Conservation (phyloP, 2,797 vertebrate genomes). For the Synaphobranchus kaupii region DNA sequence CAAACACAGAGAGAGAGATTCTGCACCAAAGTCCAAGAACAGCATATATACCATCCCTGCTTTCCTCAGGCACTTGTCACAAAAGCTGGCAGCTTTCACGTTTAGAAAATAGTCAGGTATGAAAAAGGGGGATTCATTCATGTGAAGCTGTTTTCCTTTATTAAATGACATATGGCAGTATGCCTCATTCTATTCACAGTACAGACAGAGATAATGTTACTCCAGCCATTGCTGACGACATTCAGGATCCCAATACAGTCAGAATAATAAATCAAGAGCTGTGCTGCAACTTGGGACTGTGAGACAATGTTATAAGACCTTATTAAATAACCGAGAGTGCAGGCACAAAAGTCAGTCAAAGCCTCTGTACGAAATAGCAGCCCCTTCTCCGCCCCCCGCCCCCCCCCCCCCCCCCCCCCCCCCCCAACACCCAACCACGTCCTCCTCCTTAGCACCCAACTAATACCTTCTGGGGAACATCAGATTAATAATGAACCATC, state of each 20-base stretch:
- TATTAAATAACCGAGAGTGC: conserved; percentile 25
- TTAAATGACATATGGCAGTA: background rate
- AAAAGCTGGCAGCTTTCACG: background rate
- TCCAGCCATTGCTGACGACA: background rate
- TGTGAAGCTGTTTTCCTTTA: conserved; percentile 10
- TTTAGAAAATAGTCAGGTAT: background rate
- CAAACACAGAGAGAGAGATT: background rate
- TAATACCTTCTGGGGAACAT: conserved; percentile 2
- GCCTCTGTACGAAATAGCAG: background rate
- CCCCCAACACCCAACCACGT: background rate
- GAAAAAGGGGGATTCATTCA: background rate
- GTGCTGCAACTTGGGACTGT: background rate
- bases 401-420: background rate
- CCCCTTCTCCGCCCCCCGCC: background rate
- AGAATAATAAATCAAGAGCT: conserved; percentile 18
- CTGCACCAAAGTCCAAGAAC: background rate
- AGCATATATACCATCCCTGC: background rate
- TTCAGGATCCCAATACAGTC: background rate
- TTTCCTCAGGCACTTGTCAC: background rate
- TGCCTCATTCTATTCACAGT: background rate
- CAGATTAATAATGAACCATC: background rate
- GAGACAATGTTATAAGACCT: conserved; percentile 13
- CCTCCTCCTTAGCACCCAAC: background rate
- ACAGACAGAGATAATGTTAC: background rate
- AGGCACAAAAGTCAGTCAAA: background rate